Percentiles rank a stretch among this genome's conserved stretches.
phyloP scores from a whole-genome alignment of 2,888 invertebrate genomes.

The Plusia festucae region DNA sequence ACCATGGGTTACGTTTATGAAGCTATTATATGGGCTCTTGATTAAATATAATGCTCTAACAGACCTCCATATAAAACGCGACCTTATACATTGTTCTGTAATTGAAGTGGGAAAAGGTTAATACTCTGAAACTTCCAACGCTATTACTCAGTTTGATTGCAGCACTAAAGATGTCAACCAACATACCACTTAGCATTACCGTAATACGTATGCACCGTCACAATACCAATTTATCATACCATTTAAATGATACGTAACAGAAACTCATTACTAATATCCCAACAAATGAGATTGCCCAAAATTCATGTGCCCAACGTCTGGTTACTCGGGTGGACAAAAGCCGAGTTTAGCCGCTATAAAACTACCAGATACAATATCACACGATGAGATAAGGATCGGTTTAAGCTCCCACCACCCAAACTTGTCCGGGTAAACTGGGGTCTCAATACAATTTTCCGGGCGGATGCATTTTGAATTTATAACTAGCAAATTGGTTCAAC shows the following conservation, averaged over 20 bases:
- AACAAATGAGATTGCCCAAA: slow-evolving; percentile 64
- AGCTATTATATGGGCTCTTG: slow-evolving; percentile 60
- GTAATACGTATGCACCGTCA: slow-evolving; percentile 13
- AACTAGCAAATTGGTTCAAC: slow-evolving; percentile 87
- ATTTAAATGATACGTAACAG: slow-evolving; percentile 49
- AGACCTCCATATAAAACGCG: slow-evolving; percentile 30
- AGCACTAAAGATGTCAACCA: neutral
- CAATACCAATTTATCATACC: slow-evolving; percentile 35
- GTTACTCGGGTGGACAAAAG: slow-evolving; percentile 75
- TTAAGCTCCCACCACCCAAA: slow-evolving; percentile 61
- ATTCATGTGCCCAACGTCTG: slow-evolving; percentile 64
- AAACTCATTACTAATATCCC: slow-evolving; percentile 58
- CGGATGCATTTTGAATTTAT: slow-evolving; percentile 88
- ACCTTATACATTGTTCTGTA: slow-evolving; percentile 35
- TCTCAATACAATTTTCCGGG: slow-evolving; percentile 87
- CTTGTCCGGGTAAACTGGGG: slow-evolving; percentile 73
- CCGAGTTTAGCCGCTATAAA: slow-evolving; percentile 72
- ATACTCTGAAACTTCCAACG: neutral
- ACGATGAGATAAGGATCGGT: slow-evolving; percentile 52
- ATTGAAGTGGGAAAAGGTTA: slow-evolving; percentile 17
- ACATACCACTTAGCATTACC: slow-evolving; percentile 4
- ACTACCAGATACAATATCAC: slow-evolving; percentile 71
- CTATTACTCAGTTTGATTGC: neutral
- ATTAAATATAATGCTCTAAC: slow-evolving; percentile 58
- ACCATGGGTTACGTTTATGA: slow-evolving; percentile 62